phyloP scores from a whole-genome alignment of 2,888 invertebrate genomes.

The Callyntrura sp. region DNA sequence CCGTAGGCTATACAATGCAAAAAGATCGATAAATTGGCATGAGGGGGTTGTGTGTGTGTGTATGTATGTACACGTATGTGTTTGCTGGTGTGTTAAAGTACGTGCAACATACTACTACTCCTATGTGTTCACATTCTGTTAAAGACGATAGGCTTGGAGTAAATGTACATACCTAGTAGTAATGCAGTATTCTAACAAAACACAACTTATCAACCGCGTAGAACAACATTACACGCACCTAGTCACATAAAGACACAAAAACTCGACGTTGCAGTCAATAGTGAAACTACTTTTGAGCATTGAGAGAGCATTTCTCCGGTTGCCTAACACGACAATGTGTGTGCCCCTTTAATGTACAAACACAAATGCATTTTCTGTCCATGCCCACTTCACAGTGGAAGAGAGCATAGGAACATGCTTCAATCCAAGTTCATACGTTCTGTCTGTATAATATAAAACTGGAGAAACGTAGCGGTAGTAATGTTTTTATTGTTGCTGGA shows the following conservation, averaged over 20 bases:
- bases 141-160: neutral
- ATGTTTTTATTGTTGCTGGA: neutral
- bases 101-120: neutral
- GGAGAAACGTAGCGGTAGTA: neutral
- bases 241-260: constrained; percentile 43
- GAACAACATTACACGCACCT: constrained; percentile 54
- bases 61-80: constrained; percentile 21
- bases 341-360: neutral
- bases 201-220: constrained; percentile 44
- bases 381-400: neutral
- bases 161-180: constrained; percentile 16
- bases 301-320: constrained; percentile 24
- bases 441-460: neutral
- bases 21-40: constrained; percentile 80
- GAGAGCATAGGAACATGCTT: neutral
- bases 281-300: constrained; percentile 47
- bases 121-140: constrained; percentile 35
- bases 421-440: neutral
- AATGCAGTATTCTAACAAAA: constrained; percentile 31
- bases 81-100: neutral
- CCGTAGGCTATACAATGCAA: constrained; percentile 69
- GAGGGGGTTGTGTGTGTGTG: constrained; percentile 63
- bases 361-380: constrained; percentile 19
- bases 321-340: neutral
- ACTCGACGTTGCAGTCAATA: constrained; percentile 37